Conservation (phyloP, 2,888 invertebrate species). For the Sarcophaga variegata region DNA sequence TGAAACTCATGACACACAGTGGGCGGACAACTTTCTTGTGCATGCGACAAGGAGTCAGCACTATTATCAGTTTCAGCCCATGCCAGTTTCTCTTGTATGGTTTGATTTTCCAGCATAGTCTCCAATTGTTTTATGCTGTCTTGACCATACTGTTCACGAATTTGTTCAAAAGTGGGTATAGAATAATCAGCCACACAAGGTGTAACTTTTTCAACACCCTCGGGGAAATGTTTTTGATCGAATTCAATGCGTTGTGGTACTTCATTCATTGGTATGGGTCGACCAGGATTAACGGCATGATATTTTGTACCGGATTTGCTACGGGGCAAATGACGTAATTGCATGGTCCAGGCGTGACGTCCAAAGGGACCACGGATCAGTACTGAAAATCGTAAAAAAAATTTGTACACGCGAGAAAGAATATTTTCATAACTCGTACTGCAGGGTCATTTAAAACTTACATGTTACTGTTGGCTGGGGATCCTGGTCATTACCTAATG, state of each 20-base stretch:
- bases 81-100: conserved; percentile 84
- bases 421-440: too few relatives aligned
- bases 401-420: neutral
- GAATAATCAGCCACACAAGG: conserved; percentile 94
- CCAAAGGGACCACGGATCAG: conserved; percentile 96
- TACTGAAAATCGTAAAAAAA: conserved; percentile 82
- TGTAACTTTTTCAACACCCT: conserved; percentile 89
- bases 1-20: conserved; percentile 95
- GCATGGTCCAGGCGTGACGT: conserved; percentile 96
- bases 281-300: conserved; percentile 84
- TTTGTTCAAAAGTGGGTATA: conserved; percentile 92
- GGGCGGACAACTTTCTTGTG: conserved; percentile 90
- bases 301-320: conserved; percentile 88
- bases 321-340: conserved; percentile 92
- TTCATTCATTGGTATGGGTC: conserved; percentile 90
- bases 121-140: conserved; percentile 85
- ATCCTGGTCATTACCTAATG: conserved; percentile 95
- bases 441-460: conserved; percentile 73
- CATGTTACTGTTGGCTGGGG: conserved; percentile 94
- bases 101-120: conserved; percentile 88
- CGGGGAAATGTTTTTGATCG: conserved; percentile 90
- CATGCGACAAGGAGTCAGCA: conserved; percentile 82
- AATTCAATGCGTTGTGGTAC: conserved; percentile 85
- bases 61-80: conserved; percentile 82
- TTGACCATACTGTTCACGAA: conserved; percentile 84